Conservation (phyloP, 2,888 invertebrate genomes). For the Acrocera orbiculus region DNA sequence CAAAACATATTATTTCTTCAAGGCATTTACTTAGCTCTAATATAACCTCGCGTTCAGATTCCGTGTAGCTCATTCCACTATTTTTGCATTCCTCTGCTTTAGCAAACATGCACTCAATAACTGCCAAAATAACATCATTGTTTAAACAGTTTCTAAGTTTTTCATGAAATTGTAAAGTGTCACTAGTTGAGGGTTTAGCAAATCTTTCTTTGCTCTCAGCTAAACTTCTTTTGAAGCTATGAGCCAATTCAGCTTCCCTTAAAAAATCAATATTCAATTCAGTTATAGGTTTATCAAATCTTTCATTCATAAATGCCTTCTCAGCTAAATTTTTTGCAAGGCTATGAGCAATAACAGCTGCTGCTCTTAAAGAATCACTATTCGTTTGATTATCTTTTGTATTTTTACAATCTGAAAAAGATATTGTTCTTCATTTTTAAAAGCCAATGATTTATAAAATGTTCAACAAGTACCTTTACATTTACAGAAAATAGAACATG, state of each 20-base stretch:
- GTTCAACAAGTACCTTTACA: slow-evolving; percentile 55
- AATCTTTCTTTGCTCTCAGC: too few species aligned
- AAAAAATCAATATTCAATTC: too few species aligned
- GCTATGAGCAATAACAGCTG: too few species aligned
- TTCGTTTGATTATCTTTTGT: too few species aligned
- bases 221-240: too few species aligned
- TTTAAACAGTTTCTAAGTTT: slow-evolving; percentile 80
- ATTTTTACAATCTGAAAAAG: too few species aligned
- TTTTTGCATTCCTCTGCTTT: slow-evolving; percentile 72
- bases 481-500: slow-evolving; percentile 90
- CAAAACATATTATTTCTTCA: slow-evolving; percentile 73
- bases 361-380: too few species aligned
- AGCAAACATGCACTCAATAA: slow-evolving; percentile 88
- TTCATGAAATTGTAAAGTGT: slow-evolving; percentile 41
- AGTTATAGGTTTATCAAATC: too few species aligned
- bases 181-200: too few species aligned
- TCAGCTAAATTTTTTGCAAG: too few species aligned
- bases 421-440: background rate
- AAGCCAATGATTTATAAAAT: slow-evolving; percentile 22
- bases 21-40: slow-evolving; percentile 92
- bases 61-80: slow-evolving; percentile 46
- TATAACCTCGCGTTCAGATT: slow-evolving; percentile 51
- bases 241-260: too few species aligned
- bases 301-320: too few species aligned
- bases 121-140: slow-evolving; percentile 87